Base-by-base conservation (phyloP, 2,113 vertebrate genomes). In the Romanogobio albipinnatus region DNA sequence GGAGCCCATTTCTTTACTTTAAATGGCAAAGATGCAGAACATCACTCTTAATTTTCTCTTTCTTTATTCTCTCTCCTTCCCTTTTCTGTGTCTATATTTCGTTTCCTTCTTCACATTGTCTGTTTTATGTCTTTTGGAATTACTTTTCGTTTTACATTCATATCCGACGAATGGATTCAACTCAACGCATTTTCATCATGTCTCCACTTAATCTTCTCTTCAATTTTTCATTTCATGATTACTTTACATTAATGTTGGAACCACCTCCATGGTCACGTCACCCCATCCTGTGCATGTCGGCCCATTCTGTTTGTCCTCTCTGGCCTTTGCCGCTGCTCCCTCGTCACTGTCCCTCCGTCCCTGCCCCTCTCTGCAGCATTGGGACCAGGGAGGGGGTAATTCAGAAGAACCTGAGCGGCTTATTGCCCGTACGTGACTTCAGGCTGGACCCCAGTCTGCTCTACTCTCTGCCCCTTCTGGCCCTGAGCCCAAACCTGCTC, bases 361-460 rank as follows among this genome's bases (percentile, higher is more conserved):
- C 90, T 93, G 90, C 92, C 94, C 94, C 94, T 94, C 94, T 96
- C 95, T 93, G 94, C 97, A 99, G 98, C 95, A 94, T 98, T 97
- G 98, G 98, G 93, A 99, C 98, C 89, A 96, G 97, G 95, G 98
- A 99, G 96, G 95, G 97, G 94, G 97, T 99, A 95, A 97, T 95
- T 93, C 98, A 99, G 98, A 99, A 99, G 98, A 99, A 99, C 96
- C 94, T 98, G 96, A 96, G 97, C 90, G 98, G 98, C 91, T 90
- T 99, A 96, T 96, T 97, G 95, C 98, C 98, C 83, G 95, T 98
- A 94, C 97, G 97, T 89, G 97, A 99, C 94, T 94, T 98, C 93
- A 96, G 96, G 90, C 95, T 99, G 95, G 98, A 99, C 90, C 97
- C 97, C 93, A 97, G 95, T 94, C 97, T 99, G 78, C 95, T 99